Conservation (phyloP, 2,113 vertebrate genomes). For the Mustela nigripes region DNA sequence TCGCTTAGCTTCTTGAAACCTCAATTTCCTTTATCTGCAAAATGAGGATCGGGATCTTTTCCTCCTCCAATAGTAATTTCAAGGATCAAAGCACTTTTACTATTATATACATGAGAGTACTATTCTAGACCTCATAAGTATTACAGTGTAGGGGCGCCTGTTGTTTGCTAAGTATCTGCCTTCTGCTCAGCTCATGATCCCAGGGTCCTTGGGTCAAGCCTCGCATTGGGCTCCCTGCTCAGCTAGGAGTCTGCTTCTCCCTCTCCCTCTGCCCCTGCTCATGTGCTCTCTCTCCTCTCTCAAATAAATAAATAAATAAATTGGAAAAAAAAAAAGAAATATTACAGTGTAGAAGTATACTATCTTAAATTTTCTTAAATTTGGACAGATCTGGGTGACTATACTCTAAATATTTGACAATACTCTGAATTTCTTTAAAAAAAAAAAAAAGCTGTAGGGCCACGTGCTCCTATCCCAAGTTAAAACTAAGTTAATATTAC, state of each 20-base stretch:
- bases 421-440: background rate
- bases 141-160: background rate
- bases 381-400: background rate
- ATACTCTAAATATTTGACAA: conserved; percentile 15
- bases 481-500: background rate
- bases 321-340: background rate
- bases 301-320: background rate
- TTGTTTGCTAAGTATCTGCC: no score
- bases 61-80: conserved; percentile 23
- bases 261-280: no score
- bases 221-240: accelerated
- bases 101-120: background rate
- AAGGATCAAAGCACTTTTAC: conserved; percentile 56
- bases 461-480: background rate
- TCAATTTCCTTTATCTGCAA: conserved; percentile 62
- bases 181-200: no score
- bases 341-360: background rate
- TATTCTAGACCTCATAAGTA: conserved; percentile 41
- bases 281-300: no score
- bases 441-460: background rate
- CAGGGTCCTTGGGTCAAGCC: no score
- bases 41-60: background rate
- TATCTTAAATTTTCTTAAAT: conserved; percentile 3
- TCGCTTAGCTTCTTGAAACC: background rate
- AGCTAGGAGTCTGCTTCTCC: no score